Conservation (phyloP, 2,113 vertebrate genomes). For the Pteropus alecto region DNA sequence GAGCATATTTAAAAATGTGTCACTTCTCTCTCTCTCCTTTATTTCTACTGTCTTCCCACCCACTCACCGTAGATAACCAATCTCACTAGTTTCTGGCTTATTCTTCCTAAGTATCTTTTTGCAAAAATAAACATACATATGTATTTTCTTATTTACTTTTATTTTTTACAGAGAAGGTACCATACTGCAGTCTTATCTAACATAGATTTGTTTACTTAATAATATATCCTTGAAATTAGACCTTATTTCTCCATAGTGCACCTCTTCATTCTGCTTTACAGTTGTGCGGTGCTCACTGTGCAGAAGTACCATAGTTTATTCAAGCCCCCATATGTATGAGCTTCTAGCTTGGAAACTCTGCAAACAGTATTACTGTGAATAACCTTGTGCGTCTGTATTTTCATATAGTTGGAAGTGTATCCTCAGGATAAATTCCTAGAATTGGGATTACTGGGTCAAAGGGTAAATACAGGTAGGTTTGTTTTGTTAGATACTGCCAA, state of each 20-base stretch:
- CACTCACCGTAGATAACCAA: not conserved
- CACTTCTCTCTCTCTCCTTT: not conserved
- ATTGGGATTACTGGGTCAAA: not conserved
- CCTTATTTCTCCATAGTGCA: not conserved
- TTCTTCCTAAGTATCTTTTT: not conserved
- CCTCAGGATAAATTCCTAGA: not conserved
- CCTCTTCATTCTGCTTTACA: not conserved
- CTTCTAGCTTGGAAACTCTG: not conserved
- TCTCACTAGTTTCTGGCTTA: not conserved
- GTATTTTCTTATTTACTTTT: not conserved
- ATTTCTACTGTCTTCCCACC: not conserved
- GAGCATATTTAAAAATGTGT: not conserved
- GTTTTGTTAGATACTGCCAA: not conserved
- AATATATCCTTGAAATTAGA: not conserved
- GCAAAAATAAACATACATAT: not conserved
- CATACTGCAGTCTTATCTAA: not conserved
- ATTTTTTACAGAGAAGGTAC: not conserved
- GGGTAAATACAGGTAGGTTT: not conserved
- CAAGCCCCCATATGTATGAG: not conserved
- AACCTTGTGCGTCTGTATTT: not conserved
- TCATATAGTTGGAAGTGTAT: not conserved
- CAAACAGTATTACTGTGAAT: not conserved
- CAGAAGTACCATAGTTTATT: not conserved
- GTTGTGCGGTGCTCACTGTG: not conserved
- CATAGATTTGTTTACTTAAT: not conserved